Evolutionary conservation across 2,113 vertebrate genomes (phyloP), one percentile per base, ranked within the genome.

Genomic region (Candoia aspera): DNA sequence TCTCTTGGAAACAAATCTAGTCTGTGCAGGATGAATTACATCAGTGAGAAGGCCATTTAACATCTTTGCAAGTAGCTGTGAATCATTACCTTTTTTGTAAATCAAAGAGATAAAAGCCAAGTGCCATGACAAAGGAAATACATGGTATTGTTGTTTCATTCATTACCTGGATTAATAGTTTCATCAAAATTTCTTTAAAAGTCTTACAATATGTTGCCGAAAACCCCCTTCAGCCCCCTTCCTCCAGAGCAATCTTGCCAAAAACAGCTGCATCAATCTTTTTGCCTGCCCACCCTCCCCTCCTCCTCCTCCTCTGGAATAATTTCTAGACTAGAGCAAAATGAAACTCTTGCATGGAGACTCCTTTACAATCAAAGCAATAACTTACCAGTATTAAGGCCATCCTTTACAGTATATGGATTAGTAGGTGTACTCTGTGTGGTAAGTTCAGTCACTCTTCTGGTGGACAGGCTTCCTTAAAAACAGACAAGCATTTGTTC

Each of bases 391-490:
- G 92, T 93, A 29, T 89, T 94, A 62, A 91, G 26, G 11, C 26
- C 15, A 4, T 15, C 85, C 60, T 87, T 92, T 79, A 29, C 42
- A 59, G 94, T 92, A 37, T 92, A 91, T 46, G 91, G 91, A 89
- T 11, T 15, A 87, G 90, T 54, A 29, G 21, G 2, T 26, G 17
- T 89, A 29, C 90, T 92, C 54, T 54, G 29, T 37, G 94, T 83
- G 94, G n/a, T 29, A 26, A 84, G 23, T 53, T 94, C 84, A 13
- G 90, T 17, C 87, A 90, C 91, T 91, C 2, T 93, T 64, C 11
- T 92, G 64, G 90, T 94, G 86, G 90, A 88, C 2, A 90, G 24
- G 23, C 93, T 93, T 79, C 58, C 93, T 95, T 15, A 42, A 95
- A 94, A 1, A 87, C 6, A 49, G 24, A 49, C 0, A 0, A 60